Evolutionary conservation across 2,113 vertebrate genomes (phyloP).

Genomic region (Meriones unguiculatus): DNA sequence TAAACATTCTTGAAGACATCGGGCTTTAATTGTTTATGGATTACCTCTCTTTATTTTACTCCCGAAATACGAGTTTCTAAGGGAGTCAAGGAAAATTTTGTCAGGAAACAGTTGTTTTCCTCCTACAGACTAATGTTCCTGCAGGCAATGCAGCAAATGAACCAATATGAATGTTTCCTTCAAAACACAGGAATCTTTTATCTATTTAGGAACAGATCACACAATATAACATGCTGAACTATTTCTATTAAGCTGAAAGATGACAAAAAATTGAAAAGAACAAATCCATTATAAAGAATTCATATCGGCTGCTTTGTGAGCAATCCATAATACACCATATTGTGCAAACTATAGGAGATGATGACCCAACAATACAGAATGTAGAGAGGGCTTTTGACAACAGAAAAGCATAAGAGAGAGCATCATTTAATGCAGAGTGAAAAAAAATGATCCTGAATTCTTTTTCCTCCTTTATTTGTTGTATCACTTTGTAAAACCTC

Average conservation of each 20-base stretch:
- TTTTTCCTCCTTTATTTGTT: constrained; percentile 81
- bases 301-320: constrained; percentile 79
- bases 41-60: constrained; percentile 72
- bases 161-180: constrained; percentile 84
- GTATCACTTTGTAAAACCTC: constrained; percentile 80
- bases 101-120: constrained; percentile 80
- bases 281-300: constrained; percentile 80
- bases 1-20: constrained; percentile 63
- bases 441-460: constrained; percentile 78
- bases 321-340: constrained; percentile 77
- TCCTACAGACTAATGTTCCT: constrained; percentile 72
- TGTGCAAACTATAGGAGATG: constrained; percentile 75
- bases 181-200: constrained; percentile 85
- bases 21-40: constrained; percentile 72
- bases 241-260: constrained; percentile 80
- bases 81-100: constrained; percentile 74
- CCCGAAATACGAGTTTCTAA: constrained; percentile 60
- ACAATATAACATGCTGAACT: constrained; percentile 75
- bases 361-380: constrained; percentile 83
- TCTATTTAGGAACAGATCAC: constrained; percentile 84
- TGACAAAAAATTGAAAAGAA: constrained; percentile 79
- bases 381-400: constrained; percentile 87
- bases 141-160: constrained; percentile 82
- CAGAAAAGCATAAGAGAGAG: constrained; percentile 84
- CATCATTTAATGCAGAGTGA: constrained; percentile 82